Evolutionary conservation across 2,113 vertebrate species (phyloP), one percentile per base, ranked within the genome.

Genomic region (Hemicordylus capensis): DNA sequence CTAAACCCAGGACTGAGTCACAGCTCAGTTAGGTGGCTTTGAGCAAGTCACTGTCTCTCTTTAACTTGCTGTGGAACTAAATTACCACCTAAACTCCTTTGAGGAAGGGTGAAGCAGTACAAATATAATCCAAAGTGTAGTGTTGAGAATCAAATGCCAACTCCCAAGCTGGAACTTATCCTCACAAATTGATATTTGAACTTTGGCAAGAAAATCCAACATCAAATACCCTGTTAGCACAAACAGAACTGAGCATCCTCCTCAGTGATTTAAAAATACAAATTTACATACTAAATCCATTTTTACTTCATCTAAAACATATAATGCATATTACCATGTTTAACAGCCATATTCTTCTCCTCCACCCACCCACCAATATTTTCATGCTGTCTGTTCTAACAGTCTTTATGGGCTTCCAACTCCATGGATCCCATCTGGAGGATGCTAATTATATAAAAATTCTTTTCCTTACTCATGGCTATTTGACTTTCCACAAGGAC

Each of bases 311-410:
- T 61, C 28, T 28, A 48, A 82, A 75, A 37, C 58, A 73, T 61
- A 61, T 61, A 24, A 83, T 61, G 17, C 81, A 83, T 73, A 82
- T 73, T 83, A 73, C 67, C 26, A 74, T 74, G 70, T 83, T 83
- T 61, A 74, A 74, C 56, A 83, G 61, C 19, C 42, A 73, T 61
- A 59, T 15, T 11, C n/a, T 81, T 54, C 46, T 54, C 64, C 11
- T 69, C 34, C 31, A n/a, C 19, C 54, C 48, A 28, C 67, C 15
- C 24, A 56, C 24, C 80, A 42, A 70, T 24, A 58, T 81, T 81
- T 80, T 67, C 51, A 58, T 81, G 66, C 37, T 42, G 15, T 56
- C 80, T 58, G 34, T 58, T 42, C 20, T 67, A 80, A 64, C 15
- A 8, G 48, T 67, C 24, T 56, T 70, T 81, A 58, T 81, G 37